phyloP scores from a whole-genome alignment of 2,113 vertebrate genomes.

The Barnardius zonarius region DNA sequence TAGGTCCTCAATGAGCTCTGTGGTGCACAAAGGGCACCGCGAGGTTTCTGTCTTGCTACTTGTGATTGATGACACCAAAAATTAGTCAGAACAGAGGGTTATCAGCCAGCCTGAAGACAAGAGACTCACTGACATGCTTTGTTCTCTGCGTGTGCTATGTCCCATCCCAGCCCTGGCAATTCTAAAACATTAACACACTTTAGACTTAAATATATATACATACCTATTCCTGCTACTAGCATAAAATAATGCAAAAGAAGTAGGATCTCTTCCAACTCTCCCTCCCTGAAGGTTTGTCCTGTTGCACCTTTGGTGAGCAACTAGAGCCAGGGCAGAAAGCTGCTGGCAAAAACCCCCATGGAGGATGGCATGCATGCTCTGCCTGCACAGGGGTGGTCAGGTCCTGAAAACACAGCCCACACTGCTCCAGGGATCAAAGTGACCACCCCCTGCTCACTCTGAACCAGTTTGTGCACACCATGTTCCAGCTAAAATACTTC shows the following conservation, averaged over 20 bases:
- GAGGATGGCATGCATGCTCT: neutral
- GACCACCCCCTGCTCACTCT: neutral
- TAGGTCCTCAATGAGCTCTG: slow-evolving; percentile 64
- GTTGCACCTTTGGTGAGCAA: neutral
- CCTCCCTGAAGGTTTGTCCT: neutral
- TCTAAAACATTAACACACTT: neutral
- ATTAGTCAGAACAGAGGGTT: slow-evolving; percentile 37
- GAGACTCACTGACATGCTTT: neutral
- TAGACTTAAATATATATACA: neutral
- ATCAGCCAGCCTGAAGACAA: slow-evolving; percentile 16
- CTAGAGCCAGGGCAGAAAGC: neutral
- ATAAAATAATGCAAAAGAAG: neutral
- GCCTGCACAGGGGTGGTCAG: neutral
- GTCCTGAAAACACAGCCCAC: neutral
- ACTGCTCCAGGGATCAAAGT: neutral
- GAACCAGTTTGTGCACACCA: neutral
- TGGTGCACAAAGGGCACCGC: slow-evolving; percentile 14
- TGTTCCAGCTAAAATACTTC: neutral
- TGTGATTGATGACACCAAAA: slow-evolving; percentile 67
- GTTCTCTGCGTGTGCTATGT: neutral
- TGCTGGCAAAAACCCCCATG: neutral
- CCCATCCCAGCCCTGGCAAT: neutral
- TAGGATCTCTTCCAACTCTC: neutral
- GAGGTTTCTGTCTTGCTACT: neutral
- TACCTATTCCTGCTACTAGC: neutral